Conservation (phyloP, 1,140 invertebrate genomes). For the Artemia franciscana region DNA sequence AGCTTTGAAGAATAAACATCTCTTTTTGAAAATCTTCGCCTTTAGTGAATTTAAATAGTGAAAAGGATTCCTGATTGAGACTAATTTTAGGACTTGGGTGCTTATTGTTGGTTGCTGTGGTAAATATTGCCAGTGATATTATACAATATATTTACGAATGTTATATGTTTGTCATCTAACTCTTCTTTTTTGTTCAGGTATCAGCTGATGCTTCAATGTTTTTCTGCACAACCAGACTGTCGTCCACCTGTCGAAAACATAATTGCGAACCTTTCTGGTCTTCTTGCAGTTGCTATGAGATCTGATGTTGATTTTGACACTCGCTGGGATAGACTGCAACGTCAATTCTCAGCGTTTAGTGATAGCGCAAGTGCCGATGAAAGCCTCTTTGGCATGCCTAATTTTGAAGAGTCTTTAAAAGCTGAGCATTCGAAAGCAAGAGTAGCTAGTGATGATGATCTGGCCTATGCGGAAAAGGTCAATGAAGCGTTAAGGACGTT, state of each 20-base stretch:
- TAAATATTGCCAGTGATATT: no score
- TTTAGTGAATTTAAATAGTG: no score
- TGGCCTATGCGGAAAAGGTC: neutral
- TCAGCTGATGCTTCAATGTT: conserved; percentile 39
- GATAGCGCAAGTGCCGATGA: neutral
- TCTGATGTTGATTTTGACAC: neutral
- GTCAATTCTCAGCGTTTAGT: neutral
- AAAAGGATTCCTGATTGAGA: no score
- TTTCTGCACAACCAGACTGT: conserved; percentile 23
- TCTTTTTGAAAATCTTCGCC: no score
- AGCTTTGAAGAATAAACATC: no score
- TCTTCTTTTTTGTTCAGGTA: conserved; percentile 24
- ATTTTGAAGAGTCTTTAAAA: neutral
- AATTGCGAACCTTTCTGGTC: conserved; percentile 23
- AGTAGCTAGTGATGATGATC: neutral
- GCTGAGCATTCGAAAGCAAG: neutral
- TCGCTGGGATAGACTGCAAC: neutral
- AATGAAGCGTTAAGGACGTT: neutral
- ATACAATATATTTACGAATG: neutral
- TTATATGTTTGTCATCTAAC: conserved; percentile 5
- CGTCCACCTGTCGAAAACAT: conserved; percentile 27
- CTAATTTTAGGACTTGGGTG: no score
- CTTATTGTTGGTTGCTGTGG: no score
- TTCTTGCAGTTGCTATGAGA: neutral
- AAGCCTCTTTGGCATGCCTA: neutral